phyloP scores from a whole-genome alignment of 1,140 invertebrate genomes.

The Bombus pyrosoma region DNA sequence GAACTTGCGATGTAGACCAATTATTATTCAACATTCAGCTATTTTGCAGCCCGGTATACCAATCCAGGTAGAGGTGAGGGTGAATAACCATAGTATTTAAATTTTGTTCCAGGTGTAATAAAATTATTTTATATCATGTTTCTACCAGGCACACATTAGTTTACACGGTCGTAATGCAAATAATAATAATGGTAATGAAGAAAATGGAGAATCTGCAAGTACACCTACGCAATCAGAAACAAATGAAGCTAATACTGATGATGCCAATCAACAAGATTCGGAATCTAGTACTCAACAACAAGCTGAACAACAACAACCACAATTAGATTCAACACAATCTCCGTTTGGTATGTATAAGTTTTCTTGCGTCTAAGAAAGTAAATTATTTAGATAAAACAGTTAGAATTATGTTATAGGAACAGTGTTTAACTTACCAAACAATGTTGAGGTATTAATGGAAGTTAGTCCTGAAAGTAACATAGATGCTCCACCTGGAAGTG shows the following conservation, averaged over 20 bases:
- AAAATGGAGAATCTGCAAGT: conserved; percentile 67
- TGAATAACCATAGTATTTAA: conserved; percentile 7
- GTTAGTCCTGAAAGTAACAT: conserved; percentile 85
- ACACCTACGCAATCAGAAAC: conserved; percentile 65
- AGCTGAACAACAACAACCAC: conserved; percentile 44
- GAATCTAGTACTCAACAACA: conserved; percentile 66
- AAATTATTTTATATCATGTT: conserved; percentile 28
- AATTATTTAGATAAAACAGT: not conserved
- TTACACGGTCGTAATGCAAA: conserved; percentile 75
- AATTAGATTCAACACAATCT: conserved; percentile 60
- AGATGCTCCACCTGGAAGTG: conserved; percentile 69
- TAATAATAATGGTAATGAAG: conserved; percentile 73
- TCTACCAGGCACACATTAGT: conserved; percentile 83
- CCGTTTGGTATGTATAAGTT: conserved; percentile 67
- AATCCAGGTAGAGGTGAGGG: conserved; percentile 85
- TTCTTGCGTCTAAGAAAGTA: not conserved
- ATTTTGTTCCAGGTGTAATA: not conserved
- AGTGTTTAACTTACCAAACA: conserved; percentile 81
- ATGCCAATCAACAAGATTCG: conserved; percentile 59
- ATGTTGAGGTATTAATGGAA: conserved; percentile 87
- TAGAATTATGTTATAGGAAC: conserved; percentile 66
- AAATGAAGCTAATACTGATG: conserved; percentile 58
- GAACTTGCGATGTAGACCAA: conserved; percentile 87
- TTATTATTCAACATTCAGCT: conserved; percentile 88
- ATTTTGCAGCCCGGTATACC: conserved; percentile 86